Percentiles rank a stretch among this genome's conserved stretches.
These are phyloP conservation scores for Dascillus cervinus DNA, from an alignment of 2,888 invertebrate species.

Conservation along the genomic window DNA sequence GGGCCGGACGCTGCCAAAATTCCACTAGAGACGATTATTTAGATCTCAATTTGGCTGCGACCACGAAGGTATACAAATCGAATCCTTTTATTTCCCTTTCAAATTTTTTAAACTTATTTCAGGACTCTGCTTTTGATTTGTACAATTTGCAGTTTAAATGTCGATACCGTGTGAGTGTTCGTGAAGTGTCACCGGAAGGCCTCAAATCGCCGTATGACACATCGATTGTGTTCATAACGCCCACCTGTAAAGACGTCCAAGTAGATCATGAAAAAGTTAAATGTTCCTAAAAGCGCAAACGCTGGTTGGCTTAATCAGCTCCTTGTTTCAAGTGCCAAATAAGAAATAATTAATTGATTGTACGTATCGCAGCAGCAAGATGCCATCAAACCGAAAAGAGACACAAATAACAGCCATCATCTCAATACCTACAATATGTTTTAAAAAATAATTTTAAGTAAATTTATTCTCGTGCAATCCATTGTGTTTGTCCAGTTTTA, in stretches of 20 bases:
- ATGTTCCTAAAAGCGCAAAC: conserved; percentile 17
- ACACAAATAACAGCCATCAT: too few species aligned
- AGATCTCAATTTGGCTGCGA: conserved; percentile 45
- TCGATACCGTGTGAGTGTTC: conserved; percentile 49
- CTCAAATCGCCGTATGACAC: conserved; percentile 40
- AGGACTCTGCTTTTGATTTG: conserved; percentile 50
- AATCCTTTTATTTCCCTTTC: neutral
- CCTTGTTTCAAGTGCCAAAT: too few species aligned
- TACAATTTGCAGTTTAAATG: conserved; percentile 52
- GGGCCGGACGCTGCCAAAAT: conserved; percentile 37
- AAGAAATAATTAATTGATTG: too few species aligned
- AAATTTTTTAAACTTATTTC: conserved; percentile 26
- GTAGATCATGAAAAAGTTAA: conserved; percentile 18
- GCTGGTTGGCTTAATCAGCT: too few species aligned
- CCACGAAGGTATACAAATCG: conserved; percentile 47
- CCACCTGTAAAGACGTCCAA: conserved; percentile 41
- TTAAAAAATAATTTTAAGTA: too few species aligned
- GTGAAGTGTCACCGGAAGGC: conserved; percentile 32
- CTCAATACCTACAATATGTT: too few species aligned
- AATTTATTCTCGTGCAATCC: too few species aligned
- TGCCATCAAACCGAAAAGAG: too few species aligned
- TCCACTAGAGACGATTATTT: conserved; percentile 35
- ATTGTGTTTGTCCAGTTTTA: too few species aligned
- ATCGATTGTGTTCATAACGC: conserved; percentile 46
- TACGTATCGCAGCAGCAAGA: too few species aligned